Evolutionary conservation across 2,113 vertebrate genomes (phyloP).

Genomic region (Datnioides undecimradiatus): DNA sequence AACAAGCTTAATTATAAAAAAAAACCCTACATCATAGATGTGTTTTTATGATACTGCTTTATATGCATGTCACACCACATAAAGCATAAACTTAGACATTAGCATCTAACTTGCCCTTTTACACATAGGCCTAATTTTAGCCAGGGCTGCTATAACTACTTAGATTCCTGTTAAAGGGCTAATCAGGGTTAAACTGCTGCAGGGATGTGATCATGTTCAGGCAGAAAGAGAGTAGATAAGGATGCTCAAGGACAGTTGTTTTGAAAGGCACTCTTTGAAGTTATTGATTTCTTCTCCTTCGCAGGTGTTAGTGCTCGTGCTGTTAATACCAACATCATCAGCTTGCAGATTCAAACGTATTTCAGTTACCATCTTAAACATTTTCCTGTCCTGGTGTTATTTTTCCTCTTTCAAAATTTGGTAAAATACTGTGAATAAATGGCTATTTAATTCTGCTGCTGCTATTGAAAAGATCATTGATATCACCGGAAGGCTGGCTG

Average conservation of each 20-base stretch:
- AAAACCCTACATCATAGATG: neutral
- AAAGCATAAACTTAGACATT: neutral
- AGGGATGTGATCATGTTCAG: constrained; percentile 47
- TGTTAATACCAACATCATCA: neutral
- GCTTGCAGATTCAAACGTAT: constrained; percentile 4
- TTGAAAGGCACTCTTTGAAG: constrained; percentile 38
- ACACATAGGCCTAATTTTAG: neutral
- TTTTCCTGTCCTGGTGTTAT: neutral
- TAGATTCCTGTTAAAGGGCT: constrained; percentile 11
- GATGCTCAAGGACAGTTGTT: constrained; percentile 48
- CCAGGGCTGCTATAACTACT: neutral
- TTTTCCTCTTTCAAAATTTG: neutral
- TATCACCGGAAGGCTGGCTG: too few relatives aligned
- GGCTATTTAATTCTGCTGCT: neutral
- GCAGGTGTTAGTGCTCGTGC: neutral
- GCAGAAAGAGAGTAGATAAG: constrained; percentile 37
- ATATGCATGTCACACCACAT: neutral
- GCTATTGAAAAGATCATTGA: neutral
- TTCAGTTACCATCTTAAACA: neutral
- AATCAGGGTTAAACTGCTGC: constrained; percentile 52
- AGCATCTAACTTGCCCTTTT: neutral
- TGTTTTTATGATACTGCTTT: neutral
- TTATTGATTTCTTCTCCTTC: constrained; percentile 48
- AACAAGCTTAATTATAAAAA: neutral
- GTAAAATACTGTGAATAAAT: neutral